Conservation (phyloP, 2,113 vertebrate species). For the Paedocypris sp. region DNA sequence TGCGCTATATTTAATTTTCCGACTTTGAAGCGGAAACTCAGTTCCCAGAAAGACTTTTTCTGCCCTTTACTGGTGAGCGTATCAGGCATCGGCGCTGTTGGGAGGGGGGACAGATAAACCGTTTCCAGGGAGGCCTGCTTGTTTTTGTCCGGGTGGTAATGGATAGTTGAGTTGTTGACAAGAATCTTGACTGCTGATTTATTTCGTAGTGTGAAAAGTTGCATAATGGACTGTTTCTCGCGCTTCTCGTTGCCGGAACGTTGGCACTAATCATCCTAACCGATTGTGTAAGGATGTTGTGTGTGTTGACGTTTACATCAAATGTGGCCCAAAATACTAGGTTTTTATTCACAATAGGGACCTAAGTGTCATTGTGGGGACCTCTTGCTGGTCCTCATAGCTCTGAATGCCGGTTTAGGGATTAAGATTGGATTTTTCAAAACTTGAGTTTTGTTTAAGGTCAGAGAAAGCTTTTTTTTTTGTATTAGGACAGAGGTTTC, state of each 20-base stretch:
- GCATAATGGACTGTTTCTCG: not conserved
- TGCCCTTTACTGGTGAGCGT: not conserved
- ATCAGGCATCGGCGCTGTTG: not conserved
- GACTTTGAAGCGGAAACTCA: slow-evolving; percentile 7
- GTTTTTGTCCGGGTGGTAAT: not conserved
- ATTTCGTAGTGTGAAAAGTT: slow-evolving; percentile 12
- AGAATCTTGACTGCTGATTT: too few relatives aligned
- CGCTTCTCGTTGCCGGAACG: not conserved
- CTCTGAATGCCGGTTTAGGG: too few relatives aligned
- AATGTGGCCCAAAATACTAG: too few relatives aligned
- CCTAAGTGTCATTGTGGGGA: too few relatives aligned
- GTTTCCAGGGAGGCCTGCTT: slow-evolving; percentile 9
- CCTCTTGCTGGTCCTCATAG: too few relatives aligned
- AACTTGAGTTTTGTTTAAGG: too few relatives aligned
- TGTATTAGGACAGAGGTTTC: too few relatives aligned
- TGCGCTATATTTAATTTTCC: slow-evolving; percentile 12
- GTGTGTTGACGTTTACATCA: too few relatives aligned
- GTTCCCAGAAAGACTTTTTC: slow-evolving; percentile 21
- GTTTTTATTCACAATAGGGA: too few relatives aligned
- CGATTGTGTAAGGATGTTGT: not conserved
- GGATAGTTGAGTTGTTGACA: too few relatives aligned
- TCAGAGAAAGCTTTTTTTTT: too few relatives aligned
- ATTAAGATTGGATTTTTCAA: too few relatives aligned
- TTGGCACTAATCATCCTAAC: not conserved
- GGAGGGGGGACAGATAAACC: slow-evolving; percentile 5